Conservation (phyloP, 2,888 invertebrate species). For the Notocelia uddmanniana region DNA sequence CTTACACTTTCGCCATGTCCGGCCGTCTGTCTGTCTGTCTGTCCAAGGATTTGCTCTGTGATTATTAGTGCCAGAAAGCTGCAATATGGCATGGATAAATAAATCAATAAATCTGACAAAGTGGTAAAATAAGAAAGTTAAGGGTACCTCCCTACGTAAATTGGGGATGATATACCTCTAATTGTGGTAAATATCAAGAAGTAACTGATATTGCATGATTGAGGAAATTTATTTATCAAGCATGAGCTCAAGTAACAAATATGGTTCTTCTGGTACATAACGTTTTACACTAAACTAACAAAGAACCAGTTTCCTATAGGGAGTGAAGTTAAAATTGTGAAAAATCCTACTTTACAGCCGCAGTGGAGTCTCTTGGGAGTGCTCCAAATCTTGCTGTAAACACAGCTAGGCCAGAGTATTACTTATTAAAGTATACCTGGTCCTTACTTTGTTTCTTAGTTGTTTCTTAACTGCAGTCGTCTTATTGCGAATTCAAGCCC, state of each 20-base stretch:
- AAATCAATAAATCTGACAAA: too few species aligned
- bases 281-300: background rate
- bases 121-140: too few species aligned
- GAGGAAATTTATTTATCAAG: background rate
- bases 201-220: background rate
- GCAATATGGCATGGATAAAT: too few species aligned
- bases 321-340: slow-evolving; percentile 28
- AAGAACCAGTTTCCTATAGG: slow-evolving; percentile 5
- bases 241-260: background rate
- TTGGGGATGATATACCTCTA: too few species aligned
- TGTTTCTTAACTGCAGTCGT: slow-evolving; percentile 14
- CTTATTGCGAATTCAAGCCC: slow-evolving; percentile 26
- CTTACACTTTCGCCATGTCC: too few species aligned
- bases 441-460: slow-evolving; percentile 12
- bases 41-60: too few species aligned
- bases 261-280: background rate
- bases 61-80: too few species aligned
- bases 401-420: slow-evolving; percentile 29
- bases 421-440: slow-evolving; percentile 37
- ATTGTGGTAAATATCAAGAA: background rate
- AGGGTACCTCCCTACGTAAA: too few species aligned
- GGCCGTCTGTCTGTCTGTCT: too few species aligned
- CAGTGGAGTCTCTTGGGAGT: slow-evolving; percentile 25
- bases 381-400: slow-evolving; percentile 33
- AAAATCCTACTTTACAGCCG: slow-evolving; percentile 31